Percentiles rank a stretch among this genome's conserved stretches.
Conservation (phyloP, 2,888 invertebrate species). For the Macrophya alboannulata region DNA sequence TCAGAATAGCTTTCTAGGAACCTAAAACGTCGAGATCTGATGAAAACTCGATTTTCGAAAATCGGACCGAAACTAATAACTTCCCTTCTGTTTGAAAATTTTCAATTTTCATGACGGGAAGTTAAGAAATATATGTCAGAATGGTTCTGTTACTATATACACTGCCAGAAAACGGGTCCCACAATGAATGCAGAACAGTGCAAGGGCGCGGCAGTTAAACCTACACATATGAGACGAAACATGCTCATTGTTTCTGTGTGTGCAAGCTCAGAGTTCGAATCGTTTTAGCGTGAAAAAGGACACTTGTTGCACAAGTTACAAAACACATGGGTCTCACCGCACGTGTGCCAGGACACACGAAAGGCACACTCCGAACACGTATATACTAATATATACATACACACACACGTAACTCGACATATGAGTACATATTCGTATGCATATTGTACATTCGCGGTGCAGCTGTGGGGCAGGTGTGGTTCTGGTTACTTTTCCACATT, state of each 20-base stretch:
- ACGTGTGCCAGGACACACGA: not conserved
- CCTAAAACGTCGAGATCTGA: too few relatives aligned
- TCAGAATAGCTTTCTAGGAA: too few relatives aligned
- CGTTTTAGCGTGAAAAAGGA: constrained; percentile 12
- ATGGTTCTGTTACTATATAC: not conserved
- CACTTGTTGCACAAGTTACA: constrained; percentile 19
- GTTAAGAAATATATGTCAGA: not conserved
- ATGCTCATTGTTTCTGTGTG: not conserved
- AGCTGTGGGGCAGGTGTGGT: constrained; percentile 16
- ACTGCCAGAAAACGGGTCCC: not conserved
- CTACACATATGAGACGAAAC: not conserved
- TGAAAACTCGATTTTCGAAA: too few relatives aligned
- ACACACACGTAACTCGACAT: not conserved
- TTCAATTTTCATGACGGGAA: too few relatives aligned
- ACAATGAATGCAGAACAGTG: not conserved
- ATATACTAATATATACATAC: not conserved
- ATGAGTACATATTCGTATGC: not conserved
- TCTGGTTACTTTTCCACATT: not conserved
- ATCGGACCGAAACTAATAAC: too few relatives aligned
- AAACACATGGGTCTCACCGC: constrained; percentile 8
- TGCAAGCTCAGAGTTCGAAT: not conserved
- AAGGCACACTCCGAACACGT: not conserved
- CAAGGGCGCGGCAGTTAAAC: not conserved
- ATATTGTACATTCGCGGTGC: not conserved
- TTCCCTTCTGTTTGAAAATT: too few relatives aligned